Evolutionary conservation across 2,888 invertebrate genomes (phyloP), one percentile per base, ranked within the genome.

Genomic region (Cephonodes hylas): DNA sequence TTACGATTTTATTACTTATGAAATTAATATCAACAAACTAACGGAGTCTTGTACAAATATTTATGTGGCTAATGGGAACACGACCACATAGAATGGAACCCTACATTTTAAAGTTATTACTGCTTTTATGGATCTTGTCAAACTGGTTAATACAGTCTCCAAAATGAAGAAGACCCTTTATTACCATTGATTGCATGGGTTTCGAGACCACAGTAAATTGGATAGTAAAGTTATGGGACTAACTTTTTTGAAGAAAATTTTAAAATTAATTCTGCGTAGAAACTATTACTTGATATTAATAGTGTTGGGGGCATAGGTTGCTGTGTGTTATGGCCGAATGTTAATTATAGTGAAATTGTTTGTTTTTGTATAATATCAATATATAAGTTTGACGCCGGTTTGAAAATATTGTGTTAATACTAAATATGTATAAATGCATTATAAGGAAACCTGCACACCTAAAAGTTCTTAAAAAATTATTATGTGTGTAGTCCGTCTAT

Each of bases 271-370:
- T 75, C 72, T 63, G 70, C 71, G 72, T 77, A 74, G 80, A 80
- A 80, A 79, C 79, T 79, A 73, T 65, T 56, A 63, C 57, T 48
- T 56, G 63, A 71, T 69, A 79, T 79, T 76, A 73, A 79, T 79
- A 68, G 64, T 66, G 61, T 68, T 66, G 71, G 73, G 79, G 70
- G 69, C 71, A 75, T 53, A 79, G 80, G 80, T 79, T 70, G 69
- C 10, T 18, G 18, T 31, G 2, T 18, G 8, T 53, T 53, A 18
- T 53, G 27, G 15, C n/a, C 48, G 27, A 18, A 59, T 42, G 44
- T 59, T 59, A 44, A 44, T 42, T 18, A 2, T 15, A 42, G 58
- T 59, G 58, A 59, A 59, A 59, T 44, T 59, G 44, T 59, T 53
- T 53, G 53, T 53, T 53, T 53, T 53, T 31, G 46, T 46, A 42